Evolutionary conservation across 2,113 vertebrate species (phyloP), one percentile per base, ranked within the genome.

Genomic region (Gnathonemus longibarbis): DNA sequence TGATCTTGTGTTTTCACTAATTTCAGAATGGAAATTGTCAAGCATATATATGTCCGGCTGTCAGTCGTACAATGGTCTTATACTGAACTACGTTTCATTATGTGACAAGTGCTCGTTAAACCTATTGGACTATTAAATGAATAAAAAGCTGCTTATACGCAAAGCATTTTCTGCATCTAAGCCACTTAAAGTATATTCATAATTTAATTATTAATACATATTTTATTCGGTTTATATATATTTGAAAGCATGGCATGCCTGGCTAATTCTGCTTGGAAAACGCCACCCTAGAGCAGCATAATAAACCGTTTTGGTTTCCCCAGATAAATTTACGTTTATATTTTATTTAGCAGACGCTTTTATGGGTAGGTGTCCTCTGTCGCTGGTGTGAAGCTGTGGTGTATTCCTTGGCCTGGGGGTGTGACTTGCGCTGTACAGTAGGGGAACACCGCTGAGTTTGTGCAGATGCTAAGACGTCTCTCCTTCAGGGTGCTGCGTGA

Each of bases 401-500:
- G 13, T 3, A 19, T 8, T 7, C 35, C 74, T 19, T 1, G 35
- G 35, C 35, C 74, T 17, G 5, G 11, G 5, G 5, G 6, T 39
- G 31, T 77, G 74, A 39, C 74, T 42, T 1, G 17, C 4, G 35
- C 74, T 42, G 74, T 31, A 70, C 62, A 0, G n/a, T 31, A 66
- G 27, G n/a, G 27, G 62, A 1, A 1, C 62, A 13, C 10, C 10
- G n/a, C n/a, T 70, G 3, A 27, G 31, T 5, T 70, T 31, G 62
- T 31, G n/a, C n/a, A 4, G 27, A 31, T 11, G 10, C n/a, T 70
- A 1, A 70, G 62, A 24, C 50, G 21, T 89, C 52, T 86, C 86
- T 56, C 56, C 74, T 39, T 0, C 90, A 98, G 98, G 93, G 92
- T 95, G 88, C 91, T 95, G 91, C 95, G 94, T 74, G 97, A 97